Percentiles rank a stretch among this genome's conserved stretches.
These are phyloP conservation scores for Drosophila recens DNA, from an alignment of 2,888 invertebrate genomes.

Conservation along the genomic window DNA sequence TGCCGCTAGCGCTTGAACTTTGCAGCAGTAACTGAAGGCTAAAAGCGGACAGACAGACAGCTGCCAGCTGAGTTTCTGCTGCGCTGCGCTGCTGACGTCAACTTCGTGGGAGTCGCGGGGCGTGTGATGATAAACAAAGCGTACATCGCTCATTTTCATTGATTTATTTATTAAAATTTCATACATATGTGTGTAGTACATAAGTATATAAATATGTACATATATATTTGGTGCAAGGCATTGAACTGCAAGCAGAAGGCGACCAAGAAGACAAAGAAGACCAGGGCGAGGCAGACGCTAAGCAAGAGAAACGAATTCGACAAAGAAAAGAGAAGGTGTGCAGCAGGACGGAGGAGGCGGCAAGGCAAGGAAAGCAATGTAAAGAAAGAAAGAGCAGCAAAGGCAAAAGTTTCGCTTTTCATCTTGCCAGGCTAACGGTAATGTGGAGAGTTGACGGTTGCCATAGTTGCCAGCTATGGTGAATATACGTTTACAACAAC, in stretches of 20 bases:
- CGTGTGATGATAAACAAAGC: constrained; percentile 33
- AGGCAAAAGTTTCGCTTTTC: constrained; percentile 69
- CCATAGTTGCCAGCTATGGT: constrained; percentile 57
- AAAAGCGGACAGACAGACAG: constrained; percentile 27
- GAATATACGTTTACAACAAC: constrained; percentile 42
- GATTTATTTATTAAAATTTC: constrained; percentile 27
- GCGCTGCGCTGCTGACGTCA: constrained; percentile 40
- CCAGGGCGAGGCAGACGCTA: constrained; percentile 26
- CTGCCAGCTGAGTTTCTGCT: constrained; percentile 37
- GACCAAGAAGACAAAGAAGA: constrained; percentile 35
- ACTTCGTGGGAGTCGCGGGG: constrained; percentile 34
- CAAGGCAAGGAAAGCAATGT: constrained; percentile 43
- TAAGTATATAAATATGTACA: constrained; percentile 1
- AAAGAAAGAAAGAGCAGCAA: constrained; percentile 35
- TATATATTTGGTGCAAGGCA: constrained; percentile 25
- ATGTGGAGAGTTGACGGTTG: constrained; percentile 34
- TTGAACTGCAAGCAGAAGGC: constrained; percentile 35
- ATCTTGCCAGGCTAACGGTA: constrained; percentile 64
- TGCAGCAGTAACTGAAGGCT: constrained; percentile 41
- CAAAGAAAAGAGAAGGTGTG: constrained; percentile 4
- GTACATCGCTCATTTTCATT: constrained; percentile 19
- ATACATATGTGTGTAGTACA: constrained; percentile 16
- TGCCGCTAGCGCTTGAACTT: constrained; percentile 61
- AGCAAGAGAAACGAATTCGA: constrained; percentile 14
- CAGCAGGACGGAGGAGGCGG: constrained; percentile 6